These are phyloP conservation scores for Poecilobothrus nobilitatus DNA, from an alignment of 2,888 invertebrate species.

Conservation along the genomic window DNA sequence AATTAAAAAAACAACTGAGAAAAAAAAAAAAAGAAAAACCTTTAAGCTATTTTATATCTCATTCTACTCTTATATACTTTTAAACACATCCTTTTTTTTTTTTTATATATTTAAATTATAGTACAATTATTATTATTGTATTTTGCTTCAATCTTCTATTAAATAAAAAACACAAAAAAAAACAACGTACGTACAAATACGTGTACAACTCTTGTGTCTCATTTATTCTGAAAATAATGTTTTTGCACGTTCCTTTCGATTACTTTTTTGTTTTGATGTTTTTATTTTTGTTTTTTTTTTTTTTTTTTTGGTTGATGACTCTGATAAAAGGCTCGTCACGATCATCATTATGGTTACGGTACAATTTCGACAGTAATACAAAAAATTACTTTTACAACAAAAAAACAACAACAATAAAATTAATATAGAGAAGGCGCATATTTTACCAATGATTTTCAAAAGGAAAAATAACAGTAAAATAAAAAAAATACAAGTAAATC, in stretches of 20 bases:
- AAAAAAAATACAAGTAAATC: not conserved
- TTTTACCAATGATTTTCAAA: too few relatives aligned
- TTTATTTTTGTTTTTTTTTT: not conserved
- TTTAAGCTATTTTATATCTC: too few relatives aligned
- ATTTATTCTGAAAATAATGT: not conserved
- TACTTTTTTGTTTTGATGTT: not conserved
- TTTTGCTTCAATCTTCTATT: not conserved
- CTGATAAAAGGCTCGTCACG: slow-evolving; percentile 3
- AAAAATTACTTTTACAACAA: too few relatives aligned
- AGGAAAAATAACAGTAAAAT: not conserved
- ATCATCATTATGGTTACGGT: not conserved
- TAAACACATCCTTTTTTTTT: too few relatives aligned
- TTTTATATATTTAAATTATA: not conserved
- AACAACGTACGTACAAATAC: not conserved
- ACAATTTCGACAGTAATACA: not conserved
- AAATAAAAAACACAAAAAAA: not conserved
- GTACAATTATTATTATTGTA: not conserved
- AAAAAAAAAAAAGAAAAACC: not conserved
- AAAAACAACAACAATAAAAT: too few relatives aligned
- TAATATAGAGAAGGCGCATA: not conserved
- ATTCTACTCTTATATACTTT: too few relatives aligned
- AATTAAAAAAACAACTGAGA: too few relatives aligned
- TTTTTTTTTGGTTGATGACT: not conserved
- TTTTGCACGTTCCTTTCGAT: not conserved
- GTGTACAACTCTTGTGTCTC: slow-evolving; percentile 4